A percentile compares a stretch with the other conserved stretches of the same genome.
Conservation (phyloP, 2,113 vertebrate species). For the Hirundichthys speculiger region DNA sequence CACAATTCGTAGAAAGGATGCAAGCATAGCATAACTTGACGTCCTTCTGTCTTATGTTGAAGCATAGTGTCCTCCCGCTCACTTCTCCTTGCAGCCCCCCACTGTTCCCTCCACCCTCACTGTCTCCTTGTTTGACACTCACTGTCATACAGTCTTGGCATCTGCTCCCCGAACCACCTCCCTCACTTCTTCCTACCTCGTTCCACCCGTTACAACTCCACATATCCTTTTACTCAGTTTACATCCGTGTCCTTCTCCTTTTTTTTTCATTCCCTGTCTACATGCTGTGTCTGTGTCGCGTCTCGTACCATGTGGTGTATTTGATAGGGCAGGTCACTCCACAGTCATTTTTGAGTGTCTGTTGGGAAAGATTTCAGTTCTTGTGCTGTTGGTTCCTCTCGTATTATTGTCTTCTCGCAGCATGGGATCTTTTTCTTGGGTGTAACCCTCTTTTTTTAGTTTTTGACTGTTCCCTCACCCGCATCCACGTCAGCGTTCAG, state of each 20-base stretch:
- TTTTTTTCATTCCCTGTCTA: conserved; percentile 37
- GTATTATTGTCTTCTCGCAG: conserved; percentile 4
- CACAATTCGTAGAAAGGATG: no score
- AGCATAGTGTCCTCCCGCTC: conserved; percentile 34
- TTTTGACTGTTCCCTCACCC: conserved; percentile 5
- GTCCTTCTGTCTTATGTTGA: conserved; percentile 27
- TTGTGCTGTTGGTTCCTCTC: conserved; percentile 6
- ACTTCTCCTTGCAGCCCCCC: conserved; percentile 50
- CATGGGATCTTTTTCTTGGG: conserved; percentile 6
- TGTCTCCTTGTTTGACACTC: conserved; percentile 66
- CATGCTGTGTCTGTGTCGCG: conserved; percentile 82
- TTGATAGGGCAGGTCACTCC: conserved; percentile 57
- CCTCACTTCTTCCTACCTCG: conserved; percentile 41
- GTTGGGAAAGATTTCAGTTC: conserved; percentile 16
- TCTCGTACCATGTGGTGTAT: conserved; percentile 53
- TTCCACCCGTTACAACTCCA: conserved; percentile 40
- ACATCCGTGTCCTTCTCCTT: conserved; percentile 47
- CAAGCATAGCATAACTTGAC: neutral
- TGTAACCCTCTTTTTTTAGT: conserved; percentile 12
- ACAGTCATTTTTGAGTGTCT: conserved; percentile 40
- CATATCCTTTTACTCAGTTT: conserved; percentile 57
- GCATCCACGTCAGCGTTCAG: neutral
- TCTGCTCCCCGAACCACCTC: conserved; percentile 45
- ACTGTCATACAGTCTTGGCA: conserved; percentile 55
- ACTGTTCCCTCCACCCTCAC: conserved; percentile 44